Conservation (phyloP, 2,797 vertebrate species). For the Peromyscus aztecus region DNA sequence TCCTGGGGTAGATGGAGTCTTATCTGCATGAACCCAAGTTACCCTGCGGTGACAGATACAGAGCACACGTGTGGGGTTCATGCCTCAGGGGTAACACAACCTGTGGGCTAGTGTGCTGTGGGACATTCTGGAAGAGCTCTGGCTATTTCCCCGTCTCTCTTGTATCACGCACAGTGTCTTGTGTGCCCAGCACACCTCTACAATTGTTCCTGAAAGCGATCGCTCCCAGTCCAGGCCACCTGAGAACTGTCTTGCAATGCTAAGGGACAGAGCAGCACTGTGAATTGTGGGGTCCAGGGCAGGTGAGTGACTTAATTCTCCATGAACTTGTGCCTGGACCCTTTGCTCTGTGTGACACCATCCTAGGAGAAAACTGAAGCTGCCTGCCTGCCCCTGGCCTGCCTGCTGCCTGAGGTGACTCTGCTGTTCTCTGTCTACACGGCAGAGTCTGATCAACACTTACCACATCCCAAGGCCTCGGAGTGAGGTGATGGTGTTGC, state of each 20-base stretch:
- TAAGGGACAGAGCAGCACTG: not conserved
- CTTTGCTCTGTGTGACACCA: not conserved
- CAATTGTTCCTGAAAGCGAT: not conserved
- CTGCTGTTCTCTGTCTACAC: not conserved
- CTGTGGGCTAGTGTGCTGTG: not conserved
- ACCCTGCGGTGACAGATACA: not conserved
- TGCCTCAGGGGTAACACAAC: no score
- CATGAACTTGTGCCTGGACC: not conserved
- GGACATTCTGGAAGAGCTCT: not conserved
- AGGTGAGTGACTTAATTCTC: not conserved
- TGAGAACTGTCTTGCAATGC: not conserved
- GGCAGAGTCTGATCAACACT: not conserved
- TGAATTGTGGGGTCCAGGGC: not conserved
- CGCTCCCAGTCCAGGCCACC: not conserved
- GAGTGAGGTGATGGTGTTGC: not conserved
- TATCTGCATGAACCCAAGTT: not conserved
- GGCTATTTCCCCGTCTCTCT: not conserved
- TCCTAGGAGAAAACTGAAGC: not conserved
- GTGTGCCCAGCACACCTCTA: not conserved
- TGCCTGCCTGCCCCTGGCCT: not conserved
- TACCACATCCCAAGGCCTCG: not conserved
- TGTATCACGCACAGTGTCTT: not conserved
- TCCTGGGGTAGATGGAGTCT: not conserved
- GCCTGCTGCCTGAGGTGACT: not conserved
- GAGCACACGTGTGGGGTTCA: not conserved